Evolutionary conservation across 2,113 vertebrate species (phyloP).

Genomic region (Nothoprocta pentlandii): DNA sequence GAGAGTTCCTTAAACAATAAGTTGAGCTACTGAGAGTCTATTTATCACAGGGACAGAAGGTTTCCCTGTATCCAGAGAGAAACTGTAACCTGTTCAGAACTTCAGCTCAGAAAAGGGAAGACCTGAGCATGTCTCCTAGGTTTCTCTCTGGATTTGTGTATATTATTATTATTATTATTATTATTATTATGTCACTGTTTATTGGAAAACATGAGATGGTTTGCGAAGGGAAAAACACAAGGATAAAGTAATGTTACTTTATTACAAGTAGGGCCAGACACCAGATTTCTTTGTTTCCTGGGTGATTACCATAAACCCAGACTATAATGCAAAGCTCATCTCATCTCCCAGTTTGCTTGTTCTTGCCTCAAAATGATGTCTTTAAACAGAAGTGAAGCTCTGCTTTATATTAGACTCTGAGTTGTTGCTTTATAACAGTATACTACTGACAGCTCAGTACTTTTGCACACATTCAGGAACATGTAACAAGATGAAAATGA

Average conservation of each 20-base stretch:
- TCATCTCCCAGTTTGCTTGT: background rate
- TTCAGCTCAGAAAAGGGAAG: background rate
- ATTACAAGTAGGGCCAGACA: background rate
- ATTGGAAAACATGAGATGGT: background rate
- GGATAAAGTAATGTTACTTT: background rate
- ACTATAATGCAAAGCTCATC: background rate
- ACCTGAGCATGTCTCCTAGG: background rate
- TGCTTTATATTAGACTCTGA: background rate
- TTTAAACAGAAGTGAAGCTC: background rate
- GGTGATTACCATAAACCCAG: background rate
- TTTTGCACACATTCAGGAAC: background rate
- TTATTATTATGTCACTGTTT: background rate
- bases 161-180: too few relatives aligned
- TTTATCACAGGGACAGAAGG: constrained; percentile 3
- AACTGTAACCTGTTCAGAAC: background rate
- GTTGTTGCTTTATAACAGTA: background rate
- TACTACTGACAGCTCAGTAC: background rate
- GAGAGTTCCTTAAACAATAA: background rate
- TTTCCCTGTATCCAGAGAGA: background rate
- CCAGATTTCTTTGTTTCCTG: background rate
- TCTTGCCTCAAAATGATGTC: background rate
- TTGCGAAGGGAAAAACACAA: background rate
- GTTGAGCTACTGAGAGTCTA: background rate
- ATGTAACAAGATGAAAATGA: background rate
- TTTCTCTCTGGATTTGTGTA: background rate